These are phyloP conservation scores for Clepsis dumicolana DNA, from an alignment of 2,888 invertebrate species.

Conservation along the genomic window DNA sequence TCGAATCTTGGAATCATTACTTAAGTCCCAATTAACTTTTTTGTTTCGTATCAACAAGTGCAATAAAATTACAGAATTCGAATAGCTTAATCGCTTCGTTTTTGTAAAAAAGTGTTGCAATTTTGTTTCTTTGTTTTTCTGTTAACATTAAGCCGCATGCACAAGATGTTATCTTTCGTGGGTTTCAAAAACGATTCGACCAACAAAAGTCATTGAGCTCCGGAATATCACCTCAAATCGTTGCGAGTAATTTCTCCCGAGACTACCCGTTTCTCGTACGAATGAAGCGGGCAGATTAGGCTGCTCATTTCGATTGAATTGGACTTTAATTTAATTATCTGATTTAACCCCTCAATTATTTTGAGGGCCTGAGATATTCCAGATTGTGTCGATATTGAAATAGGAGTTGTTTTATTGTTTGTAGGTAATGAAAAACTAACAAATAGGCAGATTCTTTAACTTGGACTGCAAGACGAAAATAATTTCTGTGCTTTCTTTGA, in stretches of 20 bases:
- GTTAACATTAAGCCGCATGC: not conserved
- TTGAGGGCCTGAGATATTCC: conserved; percentile 32
- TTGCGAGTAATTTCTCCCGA: conserved; percentile 40
- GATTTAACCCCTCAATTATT: conserved; percentile 35
- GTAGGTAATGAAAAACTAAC: too few species aligned
- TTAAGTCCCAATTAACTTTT: too few species aligned
- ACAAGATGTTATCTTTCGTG: not conserved
- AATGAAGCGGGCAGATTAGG: conserved; percentile 41
- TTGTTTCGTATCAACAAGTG: too few species aligned
- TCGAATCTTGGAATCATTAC: too few species aligned
- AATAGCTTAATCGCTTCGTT: too few species aligned
- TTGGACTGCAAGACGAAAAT: too few species aligned
- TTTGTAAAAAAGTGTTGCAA: not conserved
- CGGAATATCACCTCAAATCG: conserved; percentile 37
- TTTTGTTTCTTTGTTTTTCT: too few species aligned
- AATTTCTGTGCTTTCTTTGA: too few species aligned
- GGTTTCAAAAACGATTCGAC: not conserved
- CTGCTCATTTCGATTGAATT: conserved; percentile 42
- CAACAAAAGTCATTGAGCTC: conserved; percentile 1
- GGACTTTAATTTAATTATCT: conserved; percentile 43
- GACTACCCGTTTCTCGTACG: conserved; percentile 42
- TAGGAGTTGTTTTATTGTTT: not conserved
- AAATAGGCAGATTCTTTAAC: too few species aligned
- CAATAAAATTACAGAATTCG: too few species aligned
- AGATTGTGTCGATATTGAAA: conserved; percentile 14